Base-by-base conservation (phyloP, 2,113 vertebrate species). In the Leucosticte australis region DNA sequence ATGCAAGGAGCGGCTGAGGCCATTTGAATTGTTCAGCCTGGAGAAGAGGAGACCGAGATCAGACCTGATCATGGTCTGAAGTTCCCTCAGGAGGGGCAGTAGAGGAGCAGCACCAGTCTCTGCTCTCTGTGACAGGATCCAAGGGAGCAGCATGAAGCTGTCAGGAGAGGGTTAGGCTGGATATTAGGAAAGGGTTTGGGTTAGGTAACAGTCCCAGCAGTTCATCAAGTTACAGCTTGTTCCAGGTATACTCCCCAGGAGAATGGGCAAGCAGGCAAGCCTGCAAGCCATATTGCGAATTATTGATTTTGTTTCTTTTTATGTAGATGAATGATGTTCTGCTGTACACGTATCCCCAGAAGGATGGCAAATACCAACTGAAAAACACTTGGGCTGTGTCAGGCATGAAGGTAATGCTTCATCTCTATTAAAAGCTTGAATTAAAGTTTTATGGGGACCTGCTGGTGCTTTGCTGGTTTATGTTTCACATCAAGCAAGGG, bases 341-440 rank as follows among this genome's bases (percentile, higher is more conserved):
- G 89, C 98, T 99, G 37, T 99, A 99, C 96, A 99, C 99, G 0
- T 99, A 98, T 90, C 99, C 99, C 68, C 99, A 99, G 97, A 99
- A 99, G 96, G 99, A 99, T 24, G 99, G 99, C 44, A 99, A 99
- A 96, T 99, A 99, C 97, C 98, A 97, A 85, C 98, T 99, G 95
- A 99, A 99, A 97, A 99, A 98, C 81, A 98, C 98, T 2, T 97
- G 99, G 85, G 83, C 97, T 6, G 97, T 99, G 67, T 98, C 98
- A 85, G 98, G 97, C 74, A 98, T 99, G 97, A 99, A 99, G 99
- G 99, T 99, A 97, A 94, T 55, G 41, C 37, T 64, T 83, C 42
- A 47, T 57, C 55, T 81, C 18, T 74, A 68, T 63, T 63, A 89
- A 10, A 78, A 79, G 12, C 64, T 81, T 69, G 64, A 89, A 86